phyloP scores from a whole-genome alignment of 2,113 vertebrate genomes.

The Alligator sinensis region DNA sequence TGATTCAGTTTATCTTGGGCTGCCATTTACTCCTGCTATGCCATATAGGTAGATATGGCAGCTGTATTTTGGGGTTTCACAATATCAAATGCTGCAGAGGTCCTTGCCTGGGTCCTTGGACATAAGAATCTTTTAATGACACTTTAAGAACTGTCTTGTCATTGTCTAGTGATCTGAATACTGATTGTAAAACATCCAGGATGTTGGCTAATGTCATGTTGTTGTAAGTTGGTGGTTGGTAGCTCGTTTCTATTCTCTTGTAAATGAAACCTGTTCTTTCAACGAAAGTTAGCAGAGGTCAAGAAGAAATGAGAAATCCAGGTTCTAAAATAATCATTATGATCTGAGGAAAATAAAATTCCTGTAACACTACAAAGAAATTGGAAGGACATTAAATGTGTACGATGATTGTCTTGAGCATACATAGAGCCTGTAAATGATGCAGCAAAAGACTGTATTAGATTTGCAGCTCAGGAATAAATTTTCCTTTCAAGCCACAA shows the following conservation, averaged over 20 bases:
- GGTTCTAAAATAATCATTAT: background rate
- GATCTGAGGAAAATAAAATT: conserved; percentile 13
- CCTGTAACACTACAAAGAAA: background rate
- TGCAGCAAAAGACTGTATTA: background rate
- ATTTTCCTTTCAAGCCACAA: background rate
- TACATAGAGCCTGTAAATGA: background rate
- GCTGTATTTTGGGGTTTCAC: background rate
- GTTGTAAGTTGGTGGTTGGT: background rate
- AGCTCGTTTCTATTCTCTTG: background rate
- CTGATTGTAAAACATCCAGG: background rate
- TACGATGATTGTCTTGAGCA: background rate
- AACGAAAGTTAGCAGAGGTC: background rate
- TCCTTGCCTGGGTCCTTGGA: background rate
- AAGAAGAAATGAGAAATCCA: background rate
- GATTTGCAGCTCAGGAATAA: background rate
- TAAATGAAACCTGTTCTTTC: background rate
- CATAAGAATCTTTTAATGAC: background rate
- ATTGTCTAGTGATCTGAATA: background rate
- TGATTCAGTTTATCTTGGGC: background rate
- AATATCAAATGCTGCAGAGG: background rate
- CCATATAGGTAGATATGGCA: background rate
- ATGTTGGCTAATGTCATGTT: background rate
- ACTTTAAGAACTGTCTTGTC: background rate
- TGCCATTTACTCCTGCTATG: background rate
- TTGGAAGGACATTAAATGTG: background rate